Evolutionary conservation across 2,113 vertebrate species (phyloP).

Genomic region (Noturus placidus): DNA sequence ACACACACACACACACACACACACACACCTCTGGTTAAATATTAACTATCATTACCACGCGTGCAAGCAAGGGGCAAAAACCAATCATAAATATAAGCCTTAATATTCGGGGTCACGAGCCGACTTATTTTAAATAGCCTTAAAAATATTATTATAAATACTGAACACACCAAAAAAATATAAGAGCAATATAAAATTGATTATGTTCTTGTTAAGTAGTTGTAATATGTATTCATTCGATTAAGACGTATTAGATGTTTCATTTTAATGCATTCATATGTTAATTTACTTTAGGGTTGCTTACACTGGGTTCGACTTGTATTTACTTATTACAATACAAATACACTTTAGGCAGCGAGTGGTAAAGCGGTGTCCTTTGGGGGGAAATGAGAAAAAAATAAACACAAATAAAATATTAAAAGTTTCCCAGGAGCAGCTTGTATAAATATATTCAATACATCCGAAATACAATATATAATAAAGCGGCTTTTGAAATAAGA

Average conservation of each 20-base stretch:
- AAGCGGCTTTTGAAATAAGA: conserved; percentile 19
- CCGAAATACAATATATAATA: neutral
- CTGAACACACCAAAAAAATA: neutral
- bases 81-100: neutral
- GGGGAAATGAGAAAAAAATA: neutral
- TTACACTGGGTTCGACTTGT: neutral
- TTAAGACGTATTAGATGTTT: too few relatives aligned
- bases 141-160: neutral
- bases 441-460: neutral
- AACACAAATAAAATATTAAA: conserved; percentile 12
- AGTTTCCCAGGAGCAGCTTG: neutral
- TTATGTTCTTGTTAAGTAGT: neutral
- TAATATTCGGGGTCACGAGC: neutral
- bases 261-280: neutral
- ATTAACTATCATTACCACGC: conserved; percentile 2
- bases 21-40: neutral
- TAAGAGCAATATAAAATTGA: neutral
- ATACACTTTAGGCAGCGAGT: neutral
- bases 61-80: neutral
- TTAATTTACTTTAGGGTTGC: neutral
- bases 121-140: neutral
- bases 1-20: neutral
- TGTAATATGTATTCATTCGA: neutral
- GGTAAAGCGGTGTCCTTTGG: neutral
- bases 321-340: neutral